phyloP scores from a whole-genome alignment of 2,797 vertebrate genomes.

The Hapalemur alaotrensis region DNA sequence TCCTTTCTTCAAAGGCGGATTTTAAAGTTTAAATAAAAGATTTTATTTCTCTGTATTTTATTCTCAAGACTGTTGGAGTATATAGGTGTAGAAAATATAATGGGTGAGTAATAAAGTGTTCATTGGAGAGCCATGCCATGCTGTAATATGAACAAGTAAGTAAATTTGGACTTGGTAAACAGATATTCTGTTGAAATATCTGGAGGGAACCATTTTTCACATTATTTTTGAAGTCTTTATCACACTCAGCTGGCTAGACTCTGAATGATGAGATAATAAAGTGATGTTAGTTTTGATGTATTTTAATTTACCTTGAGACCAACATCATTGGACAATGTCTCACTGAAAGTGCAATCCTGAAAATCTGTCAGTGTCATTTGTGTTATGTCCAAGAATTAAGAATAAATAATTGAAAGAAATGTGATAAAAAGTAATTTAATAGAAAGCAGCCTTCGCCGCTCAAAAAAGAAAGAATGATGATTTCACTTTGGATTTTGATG shows the following conservation, averaged over 20 bases:
- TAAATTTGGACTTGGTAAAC: constrained; percentile 11
- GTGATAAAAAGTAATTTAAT: not conserved
- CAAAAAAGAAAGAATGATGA: not conserved
- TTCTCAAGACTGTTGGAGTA: not conserved
- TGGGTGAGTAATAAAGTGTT: not conserved
- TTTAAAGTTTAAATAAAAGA: not conserved
- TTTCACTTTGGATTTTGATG: not conserved
- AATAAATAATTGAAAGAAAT: not conserved
- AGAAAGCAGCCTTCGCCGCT: not conserved
- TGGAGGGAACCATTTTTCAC: constrained; percentile 1
- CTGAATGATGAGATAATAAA: constrained; percentile 16
- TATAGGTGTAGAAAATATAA: not conserved
- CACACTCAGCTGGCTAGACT: not conserved
- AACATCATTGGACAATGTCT: not conserved
- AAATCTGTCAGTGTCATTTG: not conserved
- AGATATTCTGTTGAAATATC: not conserved
- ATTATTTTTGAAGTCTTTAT: constrained; percentile 1
- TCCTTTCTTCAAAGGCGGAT: not conserved
- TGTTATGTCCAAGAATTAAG: not conserved
- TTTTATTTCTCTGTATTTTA: not conserved
- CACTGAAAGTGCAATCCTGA: not conserved
- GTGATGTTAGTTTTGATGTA: constrained; percentile 4
- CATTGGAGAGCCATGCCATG: not conserved
- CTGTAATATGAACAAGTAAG: not conserved
- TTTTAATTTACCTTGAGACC: constrained; percentile 3